Evolutionary conservation across 2,888 invertebrate genomes (phyloP).

Genomic region (Pilophorus perplexus): DNA sequence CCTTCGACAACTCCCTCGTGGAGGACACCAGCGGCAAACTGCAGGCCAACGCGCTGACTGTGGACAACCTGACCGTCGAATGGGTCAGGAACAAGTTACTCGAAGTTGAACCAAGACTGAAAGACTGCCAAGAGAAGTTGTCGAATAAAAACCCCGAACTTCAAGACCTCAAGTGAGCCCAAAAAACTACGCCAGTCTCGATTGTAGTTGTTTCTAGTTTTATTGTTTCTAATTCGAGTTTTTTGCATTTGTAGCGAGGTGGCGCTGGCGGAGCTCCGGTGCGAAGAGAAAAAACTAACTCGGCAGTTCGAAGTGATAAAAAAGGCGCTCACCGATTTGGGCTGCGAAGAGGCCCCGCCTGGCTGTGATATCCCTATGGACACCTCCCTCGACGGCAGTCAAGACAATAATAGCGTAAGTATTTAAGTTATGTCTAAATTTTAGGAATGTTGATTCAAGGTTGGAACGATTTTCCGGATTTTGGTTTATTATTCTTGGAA

Average conservation of each 20-base stretch:
- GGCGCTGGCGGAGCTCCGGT: conserved; percentile 75
- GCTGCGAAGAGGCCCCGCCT: conserved; percentile 82
- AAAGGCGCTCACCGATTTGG: conserved; percentile 78
- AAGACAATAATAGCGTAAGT: conserved; percentile 42
- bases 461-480: no score
- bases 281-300: conserved; percentile 78
- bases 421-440: no score
- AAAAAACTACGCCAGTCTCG: no score
- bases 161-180: conserved; percentile 46
- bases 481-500: no score
- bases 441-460: no score
- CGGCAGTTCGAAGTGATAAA: conserved; percentile 80
- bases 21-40: conserved; percentile 86
- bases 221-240: background rate
- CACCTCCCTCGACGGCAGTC: conserved; percentile 48
- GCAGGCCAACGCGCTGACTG: conserved; percentile 81
- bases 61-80: conserved; percentile 89
- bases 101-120: conserved; percentile 75
- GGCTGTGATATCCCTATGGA: conserved; percentile 76
- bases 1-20: conserved; percentile 82
- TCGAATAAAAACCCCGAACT: conserved; percentile 52
- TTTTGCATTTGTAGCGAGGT: conserved; percentile 46
- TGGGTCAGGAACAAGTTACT: conserved; percentile 76
- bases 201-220: background rate
- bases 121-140: conserved; percentile 72